Evolutionary conservation across 1,140 invertebrate genomes (phyloP).

Genomic region (Epicauta chinensis): DNA sequence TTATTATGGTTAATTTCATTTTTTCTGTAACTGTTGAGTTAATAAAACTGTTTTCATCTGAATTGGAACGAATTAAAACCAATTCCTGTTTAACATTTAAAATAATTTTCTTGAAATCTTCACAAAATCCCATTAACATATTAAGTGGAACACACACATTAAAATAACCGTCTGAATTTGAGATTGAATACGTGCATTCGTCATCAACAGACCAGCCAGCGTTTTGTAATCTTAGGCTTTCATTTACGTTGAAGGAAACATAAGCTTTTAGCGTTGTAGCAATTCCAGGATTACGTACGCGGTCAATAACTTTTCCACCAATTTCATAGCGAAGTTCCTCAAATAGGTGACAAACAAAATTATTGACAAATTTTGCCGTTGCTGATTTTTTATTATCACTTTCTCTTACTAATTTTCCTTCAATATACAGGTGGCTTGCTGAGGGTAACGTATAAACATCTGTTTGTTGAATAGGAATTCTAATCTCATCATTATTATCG

Average conservation of each 20-base stretch:
- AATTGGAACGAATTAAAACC: conserved; percentile 2
- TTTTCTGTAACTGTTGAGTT: not conserved
- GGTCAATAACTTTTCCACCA: conserved; percentile 4
- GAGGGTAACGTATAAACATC: conserved; percentile 22
- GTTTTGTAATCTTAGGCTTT: conserved; percentile 1
- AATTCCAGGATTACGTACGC: conserved; percentile 12
- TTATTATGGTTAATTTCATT: conserved; percentile 1
- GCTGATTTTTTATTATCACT: not conserved
- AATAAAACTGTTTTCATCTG: conserved; percentile 4
- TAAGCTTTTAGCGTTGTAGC: conserved; percentile 15
- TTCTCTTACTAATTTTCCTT: conserved; percentile 19
- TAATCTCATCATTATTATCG: conserved; percentile 23
- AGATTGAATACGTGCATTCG: not conserved
- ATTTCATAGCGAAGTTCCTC: conserved; percentile 18
- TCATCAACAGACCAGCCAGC: not conserved
- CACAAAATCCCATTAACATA: conserved; percentile 11
- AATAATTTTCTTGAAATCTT: conserved; percentile 17
- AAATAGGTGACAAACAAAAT: conserved; percentile 14
- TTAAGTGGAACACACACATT: conserved; percentile 7
- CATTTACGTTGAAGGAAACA: conserved; percentile 2
- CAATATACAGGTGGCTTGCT: conserved; percentile 19
- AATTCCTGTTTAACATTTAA: conserved; percentile 12
- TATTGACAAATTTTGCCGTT: conserved; percentile 10
- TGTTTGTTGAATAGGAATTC: conserved; percentile 24
- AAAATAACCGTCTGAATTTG: conserved; percentile 1